Conservation (phyloP, 2,888 invertebrate genomes). For the Dermolepida albohirtum region DNA sequence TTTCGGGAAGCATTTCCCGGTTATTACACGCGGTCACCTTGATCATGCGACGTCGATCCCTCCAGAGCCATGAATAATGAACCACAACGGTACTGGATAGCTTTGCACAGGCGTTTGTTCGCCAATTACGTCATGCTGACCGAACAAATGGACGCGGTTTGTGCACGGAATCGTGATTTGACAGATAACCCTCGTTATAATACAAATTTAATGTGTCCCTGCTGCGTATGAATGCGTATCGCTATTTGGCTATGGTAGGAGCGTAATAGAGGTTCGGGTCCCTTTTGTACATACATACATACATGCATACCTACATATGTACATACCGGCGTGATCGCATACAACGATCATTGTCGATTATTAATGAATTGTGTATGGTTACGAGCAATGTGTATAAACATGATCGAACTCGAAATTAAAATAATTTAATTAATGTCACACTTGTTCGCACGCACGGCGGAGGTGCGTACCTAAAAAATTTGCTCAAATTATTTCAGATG, state of each 20-base stretch:
- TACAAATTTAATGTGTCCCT: slow-evolving; percentile 13
- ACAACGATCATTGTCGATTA: neutral
- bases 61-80: slow-evolving; percentile 4
- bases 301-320: no score
- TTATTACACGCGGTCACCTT: neutral
- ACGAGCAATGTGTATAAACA: slow-evolving; percentile 8
- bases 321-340: neutral
- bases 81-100: neutral
- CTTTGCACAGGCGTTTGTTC: neutral
- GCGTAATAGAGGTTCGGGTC: no score
- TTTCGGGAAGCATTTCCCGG: neutral
- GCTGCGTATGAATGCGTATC: neutral
- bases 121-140: slow-evolving; percentile 4
- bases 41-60: neutral
- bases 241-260: no score
- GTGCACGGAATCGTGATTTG: slow-evolving; percentile 3
- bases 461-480: no score
- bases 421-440: neutral
- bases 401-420: neutral
- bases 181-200: slow-evolving; percentile 22
- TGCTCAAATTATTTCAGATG: no score
- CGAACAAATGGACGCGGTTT: slow-evolving; percentile 14
- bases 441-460: neutral
- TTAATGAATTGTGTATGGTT: slow-evolving; percentile 2
- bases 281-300: no score